Percentiles rank a stretch among this genome's conserved stretches.
phyloP scores from a whole-genome alignment of 2,888 invertebrate species.

The Callinectes sapidus region DNA sequence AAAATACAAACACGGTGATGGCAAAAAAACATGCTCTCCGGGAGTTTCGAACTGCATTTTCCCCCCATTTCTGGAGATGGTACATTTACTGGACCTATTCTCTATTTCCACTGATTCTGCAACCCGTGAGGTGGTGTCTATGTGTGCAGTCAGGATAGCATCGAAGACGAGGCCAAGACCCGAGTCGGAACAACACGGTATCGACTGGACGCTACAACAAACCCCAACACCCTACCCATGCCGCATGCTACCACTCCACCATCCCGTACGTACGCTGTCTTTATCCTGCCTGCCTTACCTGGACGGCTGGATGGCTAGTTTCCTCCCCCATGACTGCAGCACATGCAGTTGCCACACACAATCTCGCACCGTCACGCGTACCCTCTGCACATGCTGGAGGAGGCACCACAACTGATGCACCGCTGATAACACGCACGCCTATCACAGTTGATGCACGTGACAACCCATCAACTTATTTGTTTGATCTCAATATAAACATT shows the following conservation, averaged over 20 bases:
- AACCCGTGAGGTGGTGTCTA: background rate
- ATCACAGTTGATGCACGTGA: background rate
- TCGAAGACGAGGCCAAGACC: background rate
- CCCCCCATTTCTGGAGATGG: background rate
- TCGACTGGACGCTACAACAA: slow-evolving; percentile 15
- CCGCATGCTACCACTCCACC: background rate
- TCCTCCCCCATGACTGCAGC: slow-evolving; percentile 17
- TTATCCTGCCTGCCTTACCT: background rate
- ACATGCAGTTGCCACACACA: slow-evolving; percentile 3
- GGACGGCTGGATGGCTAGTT: background rate
- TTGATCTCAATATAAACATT: background rate
- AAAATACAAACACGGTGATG: background rate
- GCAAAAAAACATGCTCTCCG: background rate
- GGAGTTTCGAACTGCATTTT: background rate
- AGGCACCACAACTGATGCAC: slow-evolving; percentile 15
- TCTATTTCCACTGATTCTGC: background rate
- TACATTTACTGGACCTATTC: background rate
- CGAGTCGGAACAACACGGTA: background rate
- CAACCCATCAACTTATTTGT: background rate
- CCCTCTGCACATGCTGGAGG: slow-evolving; percentile 32
- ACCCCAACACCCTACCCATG: background rate
- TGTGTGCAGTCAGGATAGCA: background rate
- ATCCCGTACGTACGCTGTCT: background rate
- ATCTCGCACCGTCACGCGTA: slow-evolving; percentile 18
- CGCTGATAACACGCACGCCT: background rate